phyloP scores from a whole-genome alignment of 1,140 invertebrate species.

The Ridgeia piscesae region DNA sequence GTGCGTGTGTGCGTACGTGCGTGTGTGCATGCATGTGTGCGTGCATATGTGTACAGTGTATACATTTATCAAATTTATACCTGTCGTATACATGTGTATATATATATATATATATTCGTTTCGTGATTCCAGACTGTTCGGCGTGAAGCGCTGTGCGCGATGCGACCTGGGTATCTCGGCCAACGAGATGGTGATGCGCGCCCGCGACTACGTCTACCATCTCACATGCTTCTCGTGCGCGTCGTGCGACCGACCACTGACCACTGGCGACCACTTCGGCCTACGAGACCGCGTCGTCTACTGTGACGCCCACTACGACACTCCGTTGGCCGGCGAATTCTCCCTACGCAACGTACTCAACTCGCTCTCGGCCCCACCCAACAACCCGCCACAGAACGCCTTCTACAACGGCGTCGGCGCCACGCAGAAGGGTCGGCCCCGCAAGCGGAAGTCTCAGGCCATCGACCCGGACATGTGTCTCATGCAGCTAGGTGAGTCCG shows the following conservation, averaged over 20 bases:
- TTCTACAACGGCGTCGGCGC: constrained; percentile 73
- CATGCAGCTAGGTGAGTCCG: background rate
- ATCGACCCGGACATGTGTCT: background rate
- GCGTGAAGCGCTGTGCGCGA: constrained; percentile 74
- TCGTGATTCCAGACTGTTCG: constrained; percentile 40
- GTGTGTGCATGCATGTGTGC: constrained; percentile 14
- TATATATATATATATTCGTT: background rate
- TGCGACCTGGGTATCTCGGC: constrained; percentile 79
- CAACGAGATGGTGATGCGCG: constrained; percentile 91
- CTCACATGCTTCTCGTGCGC: constrained; percentile 87
- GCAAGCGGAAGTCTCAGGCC: constrained; percentile 70
- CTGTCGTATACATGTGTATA: background rate
- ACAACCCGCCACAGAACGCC: constrained; percentile 34
- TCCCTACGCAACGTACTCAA: background rate
- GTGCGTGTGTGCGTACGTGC: constrained; percentile 11
- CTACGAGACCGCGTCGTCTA: constrained; percentile 58
- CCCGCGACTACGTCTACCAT: constrained; percentile 82
- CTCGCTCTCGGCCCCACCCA: background rate
- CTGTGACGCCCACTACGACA: constrained; percentile 60
- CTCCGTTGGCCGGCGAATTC: background rate
- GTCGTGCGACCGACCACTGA: constrained; percentile 69
- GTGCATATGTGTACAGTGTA: background rate
- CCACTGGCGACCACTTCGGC: constrained; percentile 79
- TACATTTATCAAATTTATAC: background rate
- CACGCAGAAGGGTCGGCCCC: constrained; percentile 77